Base-by-base conservation (phyloP, 1,140 invertebrate genomes). In the Heliconius himera region DNA sequence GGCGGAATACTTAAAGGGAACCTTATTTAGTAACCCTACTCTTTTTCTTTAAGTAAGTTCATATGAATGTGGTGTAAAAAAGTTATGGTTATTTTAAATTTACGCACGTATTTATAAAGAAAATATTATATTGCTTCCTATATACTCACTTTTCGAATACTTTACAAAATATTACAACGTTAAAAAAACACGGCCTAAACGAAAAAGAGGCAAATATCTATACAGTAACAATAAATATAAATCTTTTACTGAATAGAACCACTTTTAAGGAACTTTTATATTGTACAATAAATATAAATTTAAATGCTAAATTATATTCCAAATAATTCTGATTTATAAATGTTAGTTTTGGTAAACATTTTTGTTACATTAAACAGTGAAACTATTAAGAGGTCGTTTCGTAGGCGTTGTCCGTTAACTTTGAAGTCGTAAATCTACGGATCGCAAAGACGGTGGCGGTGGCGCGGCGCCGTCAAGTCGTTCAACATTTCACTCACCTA, bases 401-500 rank as follows among this genome's bases (percentile, higher is more conserved):
- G 85, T 88, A 84, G 90, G 90, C 84, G 87, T 80, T 77, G 77
- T 77, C 83, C 82, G 84, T 82, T 84, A 88, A 88, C 84, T 84
- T 80, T 71, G 71, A 78, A 83, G 86, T 88, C 89, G 86, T 92
- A 92, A 92, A 90, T 87, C 80, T 82, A 77, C 78, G 81, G 76
- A 82, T 83, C 78, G 74, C 77, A 54, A 82, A 83, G 83, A 86
- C 81, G 77, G 54, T 86, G 83, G 83, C 76, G 60, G 54, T 86
- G 84, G 84, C 76, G 60, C 81, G 87, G 84, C 87, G 85, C 83
- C 83, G 79, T 71, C 82, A 79, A 82, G 73, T 82, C 83, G 81
- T 80, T 88, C 85, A 85, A 90, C 89, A 88, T 83, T 89, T 90
- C 85, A 85, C 85, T 85, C 80, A 76, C 85, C 78, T 84, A 72